phyloP scores from a whole-genome alignment of 2,888 invertebrate species.

The Tanytarsus gracilentus region DNA sequence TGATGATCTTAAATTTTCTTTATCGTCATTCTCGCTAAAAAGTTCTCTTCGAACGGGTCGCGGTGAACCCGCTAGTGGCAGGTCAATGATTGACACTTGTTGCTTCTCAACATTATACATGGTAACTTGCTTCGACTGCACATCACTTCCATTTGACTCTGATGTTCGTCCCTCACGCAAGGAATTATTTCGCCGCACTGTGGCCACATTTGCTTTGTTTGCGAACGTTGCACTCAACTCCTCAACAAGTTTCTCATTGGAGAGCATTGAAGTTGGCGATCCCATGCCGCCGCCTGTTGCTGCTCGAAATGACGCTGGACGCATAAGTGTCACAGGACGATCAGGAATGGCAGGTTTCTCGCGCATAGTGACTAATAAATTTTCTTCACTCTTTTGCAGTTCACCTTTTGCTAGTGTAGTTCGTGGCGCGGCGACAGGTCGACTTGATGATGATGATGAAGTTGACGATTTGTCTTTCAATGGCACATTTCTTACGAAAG shows the following conservation, averaged over 20 bases:
- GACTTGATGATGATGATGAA: slow-evolving; percentile 35
- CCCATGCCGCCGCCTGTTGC: background rate
- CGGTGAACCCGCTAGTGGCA: slow-evolving; percentile 17
- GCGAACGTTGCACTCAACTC: slow-evolving; percentile 17
- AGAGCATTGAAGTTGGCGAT: slow-evolving; percentile 14
- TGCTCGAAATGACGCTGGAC: slow-evolving; percentile 26
- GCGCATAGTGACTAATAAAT: slow-evolving; percentile 34
- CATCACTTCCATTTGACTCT: slow-evolving; percentile 12
- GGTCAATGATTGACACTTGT: slow-evolving; percentile 21
- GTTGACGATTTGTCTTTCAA: slow-evolving; percentile 25
- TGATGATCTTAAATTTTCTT: slow-evolving; percentile 21
- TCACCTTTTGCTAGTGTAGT: slow-evolving; percentile 36
- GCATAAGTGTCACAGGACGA: slow-evolving; percentile 47
- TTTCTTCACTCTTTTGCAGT: slow-evolving; percentile 23
- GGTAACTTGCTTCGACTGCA: slow-evolving; percentile 24
- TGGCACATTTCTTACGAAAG: slow-evolving; percentile 23
- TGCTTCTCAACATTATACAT: slow-evolving; percentile 27
- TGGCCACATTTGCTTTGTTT: background rate
- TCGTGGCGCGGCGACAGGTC: slow-evolving; percentile 47
- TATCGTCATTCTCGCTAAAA: slow-evolving; percentile 17
- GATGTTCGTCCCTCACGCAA: slow-evolving; percentile 15
- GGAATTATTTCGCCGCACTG: slow-evolving; percentile 17
- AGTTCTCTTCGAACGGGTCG: background rate
- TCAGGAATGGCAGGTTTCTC: slow-evolving; percentile 74
- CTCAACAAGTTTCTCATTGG: slow-evolving; percentile 15